Percentiles rank a stretch among this genome's conserved stretches.
phyloP scores from a whole-genome alignment of 2,888 invertebrate species.

The Acleris laterana region DNA sequence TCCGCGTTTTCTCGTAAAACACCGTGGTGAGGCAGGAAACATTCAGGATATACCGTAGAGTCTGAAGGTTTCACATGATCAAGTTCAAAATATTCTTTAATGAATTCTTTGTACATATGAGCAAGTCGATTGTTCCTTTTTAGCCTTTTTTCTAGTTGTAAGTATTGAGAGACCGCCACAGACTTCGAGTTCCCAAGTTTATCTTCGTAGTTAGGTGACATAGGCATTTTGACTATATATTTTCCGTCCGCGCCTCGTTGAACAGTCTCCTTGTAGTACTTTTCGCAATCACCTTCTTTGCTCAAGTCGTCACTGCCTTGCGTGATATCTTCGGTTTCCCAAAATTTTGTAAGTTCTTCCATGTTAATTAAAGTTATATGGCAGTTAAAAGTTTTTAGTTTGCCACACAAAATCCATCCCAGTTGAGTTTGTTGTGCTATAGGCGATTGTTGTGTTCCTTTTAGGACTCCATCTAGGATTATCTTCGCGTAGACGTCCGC shows the following conservation, averaged over 20 bases:
- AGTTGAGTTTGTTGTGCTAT: slow-evolving; percentile 35
- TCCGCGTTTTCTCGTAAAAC: background rate
- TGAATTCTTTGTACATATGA: slow-evolving; percentile 37
- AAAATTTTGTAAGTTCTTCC: slow-evolving; percentile 35
- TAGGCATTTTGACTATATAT: slow-evolving; percentile 40
- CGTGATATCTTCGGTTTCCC: slow-evolving; percentile 36
- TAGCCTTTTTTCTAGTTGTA: slow-evolving; percentile 24
- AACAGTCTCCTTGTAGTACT: slow-evolving; percentile 31
- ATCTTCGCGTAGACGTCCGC: slow-evolving; percentile 9
- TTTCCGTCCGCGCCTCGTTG: slow-evolving; percentile 21
- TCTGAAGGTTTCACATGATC: slow-evolving; percentile 4
- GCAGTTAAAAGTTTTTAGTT: slow-evolving; percentile 37
- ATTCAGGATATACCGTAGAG: background rate
- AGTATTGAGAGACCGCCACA: slow-evolving; percentile 31
- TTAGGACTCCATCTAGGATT: slow-evolving; percentile 32
- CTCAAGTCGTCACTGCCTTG: background rate
- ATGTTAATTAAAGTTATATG: slow-evolving; percentile 34
- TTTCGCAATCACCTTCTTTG: slow-evolving; percentile 35
- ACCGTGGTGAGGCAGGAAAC: slow-evolving; percentile 8
- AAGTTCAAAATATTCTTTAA: slow-evolving; percentile 19
- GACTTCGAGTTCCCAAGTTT: slow-evolving; percentile 33
- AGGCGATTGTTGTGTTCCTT: slow-evolving; percentile 17
- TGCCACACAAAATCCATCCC: slow-evolving; percentile 35
- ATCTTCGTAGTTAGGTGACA: slow-evolving; percentile 21
- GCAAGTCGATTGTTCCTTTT: slow-evolving; percentile 4